Evolutionary conservation across 1,140 invertebrate species (phyloP).

Genomic region (Cataglyphis hispanica): DNA sequence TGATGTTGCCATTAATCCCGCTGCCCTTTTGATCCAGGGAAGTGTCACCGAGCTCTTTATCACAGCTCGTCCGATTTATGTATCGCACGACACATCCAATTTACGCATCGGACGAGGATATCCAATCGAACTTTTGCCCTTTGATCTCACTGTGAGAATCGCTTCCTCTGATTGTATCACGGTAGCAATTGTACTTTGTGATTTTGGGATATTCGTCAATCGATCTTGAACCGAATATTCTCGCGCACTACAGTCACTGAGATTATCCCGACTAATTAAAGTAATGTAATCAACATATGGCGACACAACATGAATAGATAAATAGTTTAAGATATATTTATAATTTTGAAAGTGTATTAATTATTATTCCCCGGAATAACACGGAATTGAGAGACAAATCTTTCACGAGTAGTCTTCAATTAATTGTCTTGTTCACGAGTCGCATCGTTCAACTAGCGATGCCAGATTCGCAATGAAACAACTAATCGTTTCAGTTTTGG

Average conservation of each 20-base stretch:
- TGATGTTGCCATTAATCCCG: background rate
- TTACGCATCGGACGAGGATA: conserved; percentile 10
- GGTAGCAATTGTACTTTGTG: conserved; percentile 26
- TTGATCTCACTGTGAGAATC: conserved; percentile 27
- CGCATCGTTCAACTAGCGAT: background rate
- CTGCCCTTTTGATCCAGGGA: background rate
- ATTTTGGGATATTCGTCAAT: conserved; percentile 10
- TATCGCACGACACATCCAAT: conserved; percentile 37
- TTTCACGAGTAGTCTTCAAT: background rate
- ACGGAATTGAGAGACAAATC: background rate
- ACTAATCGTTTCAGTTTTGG: conserved; percentile 3
- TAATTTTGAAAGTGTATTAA: background rate
- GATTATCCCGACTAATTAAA: conserved; percentile 1
- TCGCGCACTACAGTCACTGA: background rate
- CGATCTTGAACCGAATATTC: conserved; percentile 12
- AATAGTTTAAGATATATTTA: background rate
- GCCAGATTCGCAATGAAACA: background rate
- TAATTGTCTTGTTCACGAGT: background rate
- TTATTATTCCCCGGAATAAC: background rate
- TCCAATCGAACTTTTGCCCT: conserved; percentile 40
- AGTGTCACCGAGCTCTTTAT: conserved; percentile 28
- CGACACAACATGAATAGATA: background rate
- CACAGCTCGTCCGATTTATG: conserved; percentile 21
- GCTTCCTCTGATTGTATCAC: conserved; percentile 9
- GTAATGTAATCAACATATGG: background rate